Base-by-base conservation (phyloP, 2,797 vertebrate species). In the Anas bernieri region DNA sequence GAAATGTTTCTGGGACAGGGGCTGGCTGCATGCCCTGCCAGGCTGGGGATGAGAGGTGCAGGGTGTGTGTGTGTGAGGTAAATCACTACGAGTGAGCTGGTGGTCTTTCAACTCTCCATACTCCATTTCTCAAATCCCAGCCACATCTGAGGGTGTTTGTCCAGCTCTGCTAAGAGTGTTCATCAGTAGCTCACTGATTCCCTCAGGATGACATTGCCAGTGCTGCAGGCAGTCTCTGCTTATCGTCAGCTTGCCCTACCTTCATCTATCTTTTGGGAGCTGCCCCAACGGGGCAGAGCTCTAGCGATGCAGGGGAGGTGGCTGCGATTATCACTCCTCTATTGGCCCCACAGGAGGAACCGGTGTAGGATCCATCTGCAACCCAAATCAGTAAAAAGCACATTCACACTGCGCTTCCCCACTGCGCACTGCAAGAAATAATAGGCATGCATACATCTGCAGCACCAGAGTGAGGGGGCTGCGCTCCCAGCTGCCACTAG, bases 341-440 rank as follows among this genome's bases (percentile, higher is more conserved):
- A 41, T 25, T n/a, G 48, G 54, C 22, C 23, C 20, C 31, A 17
- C 13, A 43, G 56, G 17, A 91, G 52, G 81, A 73, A 35, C 11
- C 3, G 2, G 8, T 6, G 16, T 31, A 73, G 59, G 61, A 70
- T 50, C 31, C 28, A 35, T 33, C 33, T 77, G 41, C 58, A 85
- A 55, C 25, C 11, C 58, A 52, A 72, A 69, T 37, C 46, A 73
- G 21, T 0, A 1, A 80, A 88, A 92, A 73, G 5, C n/a, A 23
- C 9, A 28, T 79, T 88, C 37, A 17, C 31, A 16, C 33, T 1
- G 1, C 48, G 16, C 28, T 73, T 84, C 22, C 35, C 9, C 7
- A 0, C 0, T 0, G 68, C 21, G 43, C 0, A 0, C 75, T 70
- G 68, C 37, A 54, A 50, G 64, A 37, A 37, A n/a, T 77, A 48